Base-by-base conservation (phyloP, 2,113 vertebrate species). In the Hyla sarda region DNA sequence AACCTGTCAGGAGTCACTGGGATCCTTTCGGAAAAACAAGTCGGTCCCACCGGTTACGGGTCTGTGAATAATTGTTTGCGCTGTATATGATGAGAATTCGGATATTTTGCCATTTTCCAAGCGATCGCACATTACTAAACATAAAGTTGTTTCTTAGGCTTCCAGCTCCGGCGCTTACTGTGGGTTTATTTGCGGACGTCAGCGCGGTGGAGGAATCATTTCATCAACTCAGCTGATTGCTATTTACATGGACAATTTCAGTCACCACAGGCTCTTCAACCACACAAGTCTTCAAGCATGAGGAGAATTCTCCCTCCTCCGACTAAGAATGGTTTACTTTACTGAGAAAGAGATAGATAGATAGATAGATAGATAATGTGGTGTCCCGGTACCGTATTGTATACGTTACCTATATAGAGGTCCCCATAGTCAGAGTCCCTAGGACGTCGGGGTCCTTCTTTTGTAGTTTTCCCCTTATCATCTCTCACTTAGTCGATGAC, bases 191-290 rank as follows among this genome's bases (percentile, higher is more conserved):
- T 71, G 67, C 67, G 34, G 67, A 71, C 21, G 67, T 41, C 67
- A 19, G 67, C 9, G 67, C 67, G 5, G 67, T 23, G 32, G 23
- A 37, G 19, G 67, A 41, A 71, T 71, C 34, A 71, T 41, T 34
- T 71, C 67, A 41, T 41, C 67, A 71, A 41, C 65, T 37, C 67
- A 12, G 19, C 67, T 71, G 67, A 71, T 71, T 71, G 67, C 34
- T 71, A 71, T 71, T 71, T 71, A 71, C 67, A 71, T 71, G 67
- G 67, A 41, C 67, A 71, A 71, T 71, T 71, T 71, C 67, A 21
- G 67, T 37, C 67, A 71, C 67, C 34, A 30, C 67, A 71, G 67
- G 67, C 32, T 71, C 67, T 34, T 4, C 4, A 41, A 41, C 32
- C 2, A 71, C 34, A 71, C 32, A 41, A 41, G 67, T 71, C 41